Evolutionary conservation across 2,113 vertebrate species (phyloP), one percentile per base, ranked within the genome.

Genomic region (Zosterops borbonicus): DNA sequence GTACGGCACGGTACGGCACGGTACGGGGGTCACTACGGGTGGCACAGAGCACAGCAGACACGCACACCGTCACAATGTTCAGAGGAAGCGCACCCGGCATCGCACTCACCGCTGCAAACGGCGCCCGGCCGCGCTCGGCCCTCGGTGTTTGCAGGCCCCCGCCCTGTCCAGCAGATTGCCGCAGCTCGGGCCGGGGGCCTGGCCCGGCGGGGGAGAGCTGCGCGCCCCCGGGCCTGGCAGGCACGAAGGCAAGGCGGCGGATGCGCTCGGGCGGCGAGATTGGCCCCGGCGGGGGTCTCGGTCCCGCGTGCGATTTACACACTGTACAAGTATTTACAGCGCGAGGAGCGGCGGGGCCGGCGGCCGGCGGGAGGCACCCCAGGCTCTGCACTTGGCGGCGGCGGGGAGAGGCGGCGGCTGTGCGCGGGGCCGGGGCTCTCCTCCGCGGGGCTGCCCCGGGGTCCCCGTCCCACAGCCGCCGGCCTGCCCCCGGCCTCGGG

Each of bases 281-380:
- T 92, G 97, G 95, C 97, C 97, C 98, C 97, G 42, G 50, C 76
- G 97, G 90, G 97, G 96, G 60, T 94, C 95, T 96, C 63, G 47
- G 89, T 93, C 91, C 96, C 98, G 97, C 95, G 96, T 94, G 67
- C 85, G 94, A 97, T 97, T 98, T 97, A 98, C 98, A 99, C 96
- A 96, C 98, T 99, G 98, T 99, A 99, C 98, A 99, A 96, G 94
- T 99, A 99, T 99, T 99, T 99, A 99, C 99, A 99, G 96, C 98
- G 97, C 97, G 93, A 96, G 88, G 89, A 78, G 81, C 3, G 41
- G 73, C 42, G 75, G 90, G 78, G 69, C 79, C 82, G 41, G 90
- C 83, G 84, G 73, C 87, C 81, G 52, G 23, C 71, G 67, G 89
- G 85, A 92, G 89, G 90, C 84, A 84, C 85, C 82, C 79, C 71